Base-by-base conservation (phyloP, 2,113 vertebrate genomes). In the Marcusenius ussheri region DNA sequence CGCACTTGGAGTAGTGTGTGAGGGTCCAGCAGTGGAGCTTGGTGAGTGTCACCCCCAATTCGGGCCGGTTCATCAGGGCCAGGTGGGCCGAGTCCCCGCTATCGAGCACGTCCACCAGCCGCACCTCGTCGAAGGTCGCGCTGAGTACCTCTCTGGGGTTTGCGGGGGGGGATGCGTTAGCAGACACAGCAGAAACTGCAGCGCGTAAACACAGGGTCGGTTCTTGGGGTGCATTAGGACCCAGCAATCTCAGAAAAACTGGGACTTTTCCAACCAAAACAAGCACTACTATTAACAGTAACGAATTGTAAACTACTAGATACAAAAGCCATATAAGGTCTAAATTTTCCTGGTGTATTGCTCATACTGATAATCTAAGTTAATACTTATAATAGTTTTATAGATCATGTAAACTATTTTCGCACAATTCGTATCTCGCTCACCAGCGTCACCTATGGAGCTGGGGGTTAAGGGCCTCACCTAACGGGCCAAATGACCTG, bases 21-120 rank as follows among this genome's bases (percentile, higher is more conserved):
- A 99, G 97, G 0, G 96, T 96, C 98, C 98, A 99, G 93, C 98
- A 99, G 91, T 99, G 98, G 42, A 99, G 97, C 90, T 99, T 99
- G 21, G 98, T 99, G 93, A 99, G 93, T 0, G 98, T 99, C 91
- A 99, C 74, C 0, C 98, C 98, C 91, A 99, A 91, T 87, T 99
- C 98, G 0, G 98, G 98, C 93, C 98, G 97, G 92, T 97, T 97
- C 97, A 99, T 97, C 94, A 99, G 94, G 0, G 97, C 96, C 92
- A 99, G 94, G 91, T 99, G 97, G 47, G 98, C 98, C 0, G 97
- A 95, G 93, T 99, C 98, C 0, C 97, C 96, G 35, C 98, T 99
- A 91, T 99, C 98, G 94, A 99, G 93, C 93, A 99, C 96, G 0
- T 99, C 95, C 91, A 99, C 98, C 90, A 95, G n/a, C 93, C 94